Evolutionary conservation across 2,797 vertebrate species (phyloP).

Genomic region (Microhierax caerulescens): DNA sequence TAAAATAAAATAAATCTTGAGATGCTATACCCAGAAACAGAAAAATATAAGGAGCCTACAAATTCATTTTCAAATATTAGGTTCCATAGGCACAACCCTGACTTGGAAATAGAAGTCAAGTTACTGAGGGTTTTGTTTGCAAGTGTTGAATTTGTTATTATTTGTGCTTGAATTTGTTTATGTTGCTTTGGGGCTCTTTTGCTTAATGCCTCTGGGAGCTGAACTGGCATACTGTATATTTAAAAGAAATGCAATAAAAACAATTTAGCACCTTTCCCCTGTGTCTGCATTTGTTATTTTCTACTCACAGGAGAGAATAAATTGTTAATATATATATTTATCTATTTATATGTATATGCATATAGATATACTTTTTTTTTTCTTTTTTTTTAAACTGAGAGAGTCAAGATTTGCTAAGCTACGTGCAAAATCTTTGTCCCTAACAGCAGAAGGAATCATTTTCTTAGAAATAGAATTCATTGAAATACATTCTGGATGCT

Average conservation of each 20-base stretch:
- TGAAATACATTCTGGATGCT: background rate
- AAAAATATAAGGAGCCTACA: background rate
- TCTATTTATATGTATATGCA: background rate
- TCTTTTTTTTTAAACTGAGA: background rate
- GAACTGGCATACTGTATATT: slow-evolving; percentile 19
- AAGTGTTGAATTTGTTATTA: slow-evolving; percentile 1
- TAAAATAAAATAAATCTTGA: background rate
- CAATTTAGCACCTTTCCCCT: slow-evolving; percentile 12
- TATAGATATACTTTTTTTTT: background rate
- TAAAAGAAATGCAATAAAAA: slow-evolving; percentile 45
- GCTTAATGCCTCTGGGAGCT: slow-evolving; percentile 13
- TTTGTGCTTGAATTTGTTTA: slow-evolving; percentile 44
- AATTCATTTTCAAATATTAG: background rate
- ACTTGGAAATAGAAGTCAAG: background rate
- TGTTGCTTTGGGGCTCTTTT: slow-evolving; percentile 12
- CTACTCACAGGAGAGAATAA: background rate
- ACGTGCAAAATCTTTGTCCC: background rate
- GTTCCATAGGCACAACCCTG: background rate
- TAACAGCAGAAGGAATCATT: background rate
- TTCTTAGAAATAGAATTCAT: background rate
- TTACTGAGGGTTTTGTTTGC: background rate
- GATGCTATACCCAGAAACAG: background rate
- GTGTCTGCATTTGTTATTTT: slow-evolving; percentile 3
- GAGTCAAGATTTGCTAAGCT: background rate
- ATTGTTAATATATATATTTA: background rate